Base-by-base conservation (phyloP, 2,113 vertebrate species). In the Leucosticte australis region DNA sequence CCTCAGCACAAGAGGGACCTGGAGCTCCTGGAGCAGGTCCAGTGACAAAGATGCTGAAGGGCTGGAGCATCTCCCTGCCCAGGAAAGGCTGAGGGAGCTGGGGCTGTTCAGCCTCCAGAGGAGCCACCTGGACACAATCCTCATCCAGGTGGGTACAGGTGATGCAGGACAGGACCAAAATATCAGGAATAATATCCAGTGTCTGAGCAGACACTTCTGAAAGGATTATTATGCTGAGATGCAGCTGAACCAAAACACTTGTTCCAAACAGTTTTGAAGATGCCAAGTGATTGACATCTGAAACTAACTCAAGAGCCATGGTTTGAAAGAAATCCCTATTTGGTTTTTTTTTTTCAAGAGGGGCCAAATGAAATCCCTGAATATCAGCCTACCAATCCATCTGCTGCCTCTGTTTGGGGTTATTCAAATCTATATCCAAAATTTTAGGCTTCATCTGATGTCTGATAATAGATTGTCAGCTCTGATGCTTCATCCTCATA, bases 401-500 rank as follows among this genome's bases (percentile, higher is more conserved):
- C 92, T 92, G 62, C 92, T 88, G 88, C 60, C 73, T 90, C 83
- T 92, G 17, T 93, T 87, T 92, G 79, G 65, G 90, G 80, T 74
- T 92, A 95, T 97, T 96, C 95, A 96, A 97, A 94, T 96, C 95
- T 60, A 65, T 71, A 94, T 79, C 94, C 92, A 92, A 97, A 97
- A 97, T 97, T 95, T 97, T 90, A 96, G 93, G 95, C 93, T 96
- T 96, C 93, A 87, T 94, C 95, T 93, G 83, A 87, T 94, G 88
- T 79, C 93, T 94, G 93, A 91, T 95, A 95, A 96, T 92, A 96
- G 95, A 97, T 94, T 96, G 93, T 96, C 95, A 96, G 76, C 65
- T 96, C 80, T 94, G 92, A 96, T 87, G 90, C 67, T 95, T 87
- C 89, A 76, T 86, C 80, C 83, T 90, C 86, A 95, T 95, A 96